Evolutionary conservation across 1,140 invertebrate species (phyloP), one percentile per base, ranked within the genome.

Genomic region (Caenorhabditis inopinata): DNA sequence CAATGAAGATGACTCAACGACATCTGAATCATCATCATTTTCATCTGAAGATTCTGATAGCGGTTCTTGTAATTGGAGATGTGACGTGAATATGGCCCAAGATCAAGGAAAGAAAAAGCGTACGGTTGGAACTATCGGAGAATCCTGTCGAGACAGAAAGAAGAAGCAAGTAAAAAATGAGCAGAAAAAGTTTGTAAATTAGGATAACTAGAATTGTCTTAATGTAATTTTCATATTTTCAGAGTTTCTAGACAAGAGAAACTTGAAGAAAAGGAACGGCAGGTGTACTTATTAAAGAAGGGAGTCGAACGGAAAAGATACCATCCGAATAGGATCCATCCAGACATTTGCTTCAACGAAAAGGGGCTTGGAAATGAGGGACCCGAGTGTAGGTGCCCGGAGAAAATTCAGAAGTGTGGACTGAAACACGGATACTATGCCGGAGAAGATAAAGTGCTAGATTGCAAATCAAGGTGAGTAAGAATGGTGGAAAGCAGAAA

Each of bases 351-450:
- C n/a, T 68, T 38, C n/a, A 68, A 68, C n/a, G 58, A 68, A 21
- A 68, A 38, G 23, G 32, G 25, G 1, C n/a, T 68, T 5, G 58
- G 58, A 38, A 68, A 68, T 18, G 58, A 68, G 2, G 32, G 58
- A 5, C 58, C 58, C 14, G 58, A 68, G 32, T 68, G 58, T 68
- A 11, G 58, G 23, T 68, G 58, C 23, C 58, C 58, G 1, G 11
- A 7, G 3, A 4, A n/a, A 23, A 38, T 68, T 21, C 14, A 42
- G n/a, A 68, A n/a, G 5, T 11, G 32, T 38, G 58, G 58, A 18
- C n/a, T 68, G 29, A 68, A 68, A 42, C 58, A 68, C 38, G 58
- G 58, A 68, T 68, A 68, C 7, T 68, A 68, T 68, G 58, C 58
- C 11, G 58, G 58, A 1, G 58, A 68, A 29, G 27, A 68, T 27